phyloP scores from a whole-genome alignment of 37 sponge, comb jelly and placozoan genomes.

The Spongilla lacustris region DNA sequence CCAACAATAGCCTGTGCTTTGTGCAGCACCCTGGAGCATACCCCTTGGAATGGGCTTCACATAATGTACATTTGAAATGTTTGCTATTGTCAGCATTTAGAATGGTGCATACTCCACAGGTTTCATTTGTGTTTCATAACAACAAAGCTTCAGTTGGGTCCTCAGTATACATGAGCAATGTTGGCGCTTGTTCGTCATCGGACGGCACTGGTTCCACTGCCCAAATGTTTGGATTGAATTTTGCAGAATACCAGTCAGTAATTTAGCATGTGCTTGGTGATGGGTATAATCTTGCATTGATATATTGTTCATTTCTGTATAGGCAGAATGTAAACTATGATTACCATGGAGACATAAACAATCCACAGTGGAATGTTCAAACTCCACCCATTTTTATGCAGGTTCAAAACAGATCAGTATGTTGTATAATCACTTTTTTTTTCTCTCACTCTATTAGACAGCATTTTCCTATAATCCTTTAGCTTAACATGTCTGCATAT shows the following conservation, averaged over 20 bases:
- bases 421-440: not conserved
- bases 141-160: conserved; percentile 48
- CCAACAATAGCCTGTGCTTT: not conserved
- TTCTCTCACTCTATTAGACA: not conserved
- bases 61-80: not conserved
- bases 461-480: not conserved
- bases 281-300: not conserved
- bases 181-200: conserved; percentile 37
- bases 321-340: not conserved
- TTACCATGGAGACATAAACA: not conserved
- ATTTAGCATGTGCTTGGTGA: not conserved
- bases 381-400: not conserved
- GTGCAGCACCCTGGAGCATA: not conserved
- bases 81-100: not conserved
- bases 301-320: not conserved
- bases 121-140: conserved; percentile 12
- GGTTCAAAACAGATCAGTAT: not conserved
- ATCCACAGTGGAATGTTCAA: conserved; percentile 18
- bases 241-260: conserved; percentile 21
- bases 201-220: not conserved
- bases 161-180: conserved; percentile 28
- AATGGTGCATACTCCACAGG: not conserved
- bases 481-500: not conserved
- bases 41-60: not conserved
- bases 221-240: conserved; percentile 32